These are phyloP conservation scores for Nemopilema nomurai DNA, from an alignment of 30 jellyfish, hydroid and myxozoan species.

Conservation along the genomic window DNA sequence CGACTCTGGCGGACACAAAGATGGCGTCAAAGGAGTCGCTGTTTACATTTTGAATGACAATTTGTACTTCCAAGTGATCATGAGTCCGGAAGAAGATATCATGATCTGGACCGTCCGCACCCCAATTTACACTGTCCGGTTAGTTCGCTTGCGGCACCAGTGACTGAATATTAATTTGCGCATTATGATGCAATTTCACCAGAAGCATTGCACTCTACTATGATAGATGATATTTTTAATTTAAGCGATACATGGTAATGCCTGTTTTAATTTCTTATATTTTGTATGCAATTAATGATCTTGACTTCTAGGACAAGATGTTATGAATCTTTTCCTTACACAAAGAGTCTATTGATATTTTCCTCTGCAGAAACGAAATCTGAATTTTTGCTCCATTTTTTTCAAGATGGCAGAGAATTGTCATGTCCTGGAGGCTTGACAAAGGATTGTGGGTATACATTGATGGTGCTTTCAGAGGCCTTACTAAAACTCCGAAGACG, in stretches of 20 bases:
- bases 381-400: too few species aligned
- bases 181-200: too few species aligned
- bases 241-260: too few species aligned
- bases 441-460: slow-evolving; percentile 95
- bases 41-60: slow-evolving; percentile 92
- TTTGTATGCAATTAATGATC: too few species aligned
- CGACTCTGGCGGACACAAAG: slow-evolving; percentile 95
- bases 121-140: slow-evolving; percentile 94
- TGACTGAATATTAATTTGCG: not conserved
- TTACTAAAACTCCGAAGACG: slow-evolving; percentile 84
- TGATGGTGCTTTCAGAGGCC: slow-evolving; percentile 97
- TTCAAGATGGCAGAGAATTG: slow-evolving; percentile 92
- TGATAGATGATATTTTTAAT: too few species aligned
- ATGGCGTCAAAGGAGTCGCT: slow-evolving; percentile 89
- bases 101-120: slow-evolving; percentile 97
- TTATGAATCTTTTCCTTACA: too few species aligned
- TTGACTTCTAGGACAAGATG: too few species aligned
- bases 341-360: too few species aligned
- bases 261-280: too few species aligned
- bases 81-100: slow-evolving; percentile 94
- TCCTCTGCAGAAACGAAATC: too few species aligned
- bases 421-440: slow-evolving; percentile 97
- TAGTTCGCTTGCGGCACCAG: not conserved
- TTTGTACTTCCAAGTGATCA: slow-evolving; percentile 89
- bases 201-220: too few species aligned